Conservation (phyloP, 2,888 invertebrate genomes). For the Ophion obscuratus region DNA sequence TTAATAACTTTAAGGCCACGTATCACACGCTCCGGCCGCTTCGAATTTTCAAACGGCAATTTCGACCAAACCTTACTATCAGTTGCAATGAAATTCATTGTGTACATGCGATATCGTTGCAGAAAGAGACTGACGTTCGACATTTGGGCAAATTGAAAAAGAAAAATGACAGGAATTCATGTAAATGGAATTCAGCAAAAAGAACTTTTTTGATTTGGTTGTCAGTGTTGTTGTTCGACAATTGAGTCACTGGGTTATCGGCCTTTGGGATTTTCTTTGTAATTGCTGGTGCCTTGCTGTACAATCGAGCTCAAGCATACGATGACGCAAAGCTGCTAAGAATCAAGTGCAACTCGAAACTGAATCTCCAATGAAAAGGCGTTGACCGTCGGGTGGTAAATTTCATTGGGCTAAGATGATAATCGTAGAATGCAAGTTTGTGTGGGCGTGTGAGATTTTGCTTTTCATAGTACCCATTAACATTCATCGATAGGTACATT, state of each 20-base stretch:
- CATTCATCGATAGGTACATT: too few species aligned
- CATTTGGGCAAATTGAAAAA: too few species aligned
- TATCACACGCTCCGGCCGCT: too few species aligned
- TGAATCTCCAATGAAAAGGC: slow-evolving; percentile 79
- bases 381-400: not conserved
- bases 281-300: slow-evolving; percentile 89
- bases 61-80: too few species aligned
- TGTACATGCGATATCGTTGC: too few species aligned
- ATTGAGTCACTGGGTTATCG: slow-evolving; percentile 90
- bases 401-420: too few species aligned
- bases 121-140: too few species aligned
- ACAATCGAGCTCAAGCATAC: slow-evolving; percentile 89
- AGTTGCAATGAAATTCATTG: too few species aligned
- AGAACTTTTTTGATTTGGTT: slow-evolving; percentile 92
- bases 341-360: slow-evolving; percentile 77
- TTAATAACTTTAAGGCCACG: not conserved
- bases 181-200: slow-evolving; percentile 88
- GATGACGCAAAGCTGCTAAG: slow-evolving; percentile 83
- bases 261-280: slow-evolving; percentile 90
- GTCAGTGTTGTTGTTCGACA: slow-evolving; percentile 90
- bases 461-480: not conserved
- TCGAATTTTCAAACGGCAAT: too few species aligned
- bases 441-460: not conserved
- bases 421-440: too few species aligned
- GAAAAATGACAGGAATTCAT: too few species aligned